A percentile compares a stretch with the other conserved stretches of the same genome.
phyloP scores from a whole-genome alignment of 1,140 invertebrate species.

The Sinella curviseta region DNA sequence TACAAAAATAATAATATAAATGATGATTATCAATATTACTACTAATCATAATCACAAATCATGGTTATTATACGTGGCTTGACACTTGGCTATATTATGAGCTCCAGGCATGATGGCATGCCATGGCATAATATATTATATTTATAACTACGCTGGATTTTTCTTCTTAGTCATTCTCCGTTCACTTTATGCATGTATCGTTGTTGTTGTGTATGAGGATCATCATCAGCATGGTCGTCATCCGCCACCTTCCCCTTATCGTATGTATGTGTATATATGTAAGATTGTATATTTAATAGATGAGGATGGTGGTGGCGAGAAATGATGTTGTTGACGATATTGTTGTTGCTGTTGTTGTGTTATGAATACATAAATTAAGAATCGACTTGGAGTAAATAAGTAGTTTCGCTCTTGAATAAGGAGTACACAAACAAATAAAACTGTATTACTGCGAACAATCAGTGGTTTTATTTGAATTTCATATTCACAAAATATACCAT shows the following conservation, averaged over 20 bases:
- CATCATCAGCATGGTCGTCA: not conserved
- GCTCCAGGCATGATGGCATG: not conserved
- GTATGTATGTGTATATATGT: not conserved
- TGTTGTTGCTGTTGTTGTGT: not conserved
- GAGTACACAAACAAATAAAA: no score
- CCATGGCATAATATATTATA: not conserved
- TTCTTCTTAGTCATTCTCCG: not conserved
- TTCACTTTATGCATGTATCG: not conserved
- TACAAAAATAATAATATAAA: slow-evolving; percentile 28
- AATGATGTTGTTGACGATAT: slow-evolving; percentile 10
- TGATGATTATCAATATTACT: slow-evolving; percentile 26
- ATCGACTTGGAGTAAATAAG: no score
- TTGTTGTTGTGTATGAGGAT: not conserved
- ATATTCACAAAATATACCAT: no score
- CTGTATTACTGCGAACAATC: no score
- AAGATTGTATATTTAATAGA: not conserved
- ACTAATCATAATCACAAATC: slow-evolving; percentile 27
- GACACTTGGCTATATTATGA: not conserved
- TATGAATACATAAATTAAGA: no score
- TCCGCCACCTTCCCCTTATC: not conserved
- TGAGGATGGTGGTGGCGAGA: not conserved
- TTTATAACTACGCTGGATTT: not conserved
- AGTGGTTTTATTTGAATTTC: no score
- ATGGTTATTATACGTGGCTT: slow-evolving; percentile 10
- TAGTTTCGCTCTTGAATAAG: no score